Evolutionary conservation across 92 coral and sea anemone genomes (phyloP), one percentile per base, ranked within the genome.

Genomic region (Actinostola sp.): DNA sequence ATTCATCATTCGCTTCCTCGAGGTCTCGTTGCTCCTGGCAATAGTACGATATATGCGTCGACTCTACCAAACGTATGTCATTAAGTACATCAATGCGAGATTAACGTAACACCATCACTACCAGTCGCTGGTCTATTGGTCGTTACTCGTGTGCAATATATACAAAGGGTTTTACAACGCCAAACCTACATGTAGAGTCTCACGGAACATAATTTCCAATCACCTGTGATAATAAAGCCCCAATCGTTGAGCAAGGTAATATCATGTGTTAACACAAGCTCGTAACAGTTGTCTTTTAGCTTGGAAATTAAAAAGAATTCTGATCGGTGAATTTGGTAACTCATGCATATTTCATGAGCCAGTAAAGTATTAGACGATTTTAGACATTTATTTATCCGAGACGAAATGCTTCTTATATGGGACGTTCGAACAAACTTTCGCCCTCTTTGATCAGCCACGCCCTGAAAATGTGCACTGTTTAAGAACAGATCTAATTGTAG

Each of bases 21-120:
- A 57, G 63, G 42, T 36, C 42, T 36, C 6, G 42, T 57, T 57
- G 63, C 63, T 57, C 63, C 32, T 57, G 28, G 63, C 35, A 57
- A 57, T 57, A 11, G 20, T 5, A 48, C 19, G 32, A 20, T 14
- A 26, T 11, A 36, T 36, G 42, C 42, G 42, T 36, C 42, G 42
- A 36, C 42, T 36, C 42, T 4, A 57, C 38, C 11, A 5, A 29
- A 12, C 39, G 9, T 38, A 57, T 57, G 3, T 27, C 28, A 57
- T 57, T 57, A 57, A 57, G 29, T 0, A 57, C n/a, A 57, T 29
- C 63, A 4, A 12, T 57, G 63, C 26, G 11, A 26, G 63, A 28
- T 57, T 57, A 57, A 30, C 63, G 0, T 38, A 27, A 57, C 63
- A 30, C 63, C 63, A 57, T 57, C 63, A 57, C n/a, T 13, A 1